phyloP scores from a whole-genome alignment of 2,113 vertebrate species.

The Herpetotheres cachinnans region DNA sequence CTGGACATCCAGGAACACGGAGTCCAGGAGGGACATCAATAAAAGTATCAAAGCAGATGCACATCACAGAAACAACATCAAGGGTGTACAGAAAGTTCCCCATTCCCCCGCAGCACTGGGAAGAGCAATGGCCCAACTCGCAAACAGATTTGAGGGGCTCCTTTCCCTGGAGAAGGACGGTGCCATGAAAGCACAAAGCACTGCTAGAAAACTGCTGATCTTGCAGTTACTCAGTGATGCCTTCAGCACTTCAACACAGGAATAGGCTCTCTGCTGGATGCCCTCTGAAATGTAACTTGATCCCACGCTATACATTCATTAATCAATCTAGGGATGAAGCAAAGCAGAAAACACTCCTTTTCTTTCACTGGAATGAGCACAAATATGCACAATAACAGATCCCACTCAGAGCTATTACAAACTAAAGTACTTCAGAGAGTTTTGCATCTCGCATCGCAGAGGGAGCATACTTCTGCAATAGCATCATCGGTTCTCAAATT shows the following conservation, averaged over 20 bases:
- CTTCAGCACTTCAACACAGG: not conserved
- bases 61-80: not conserved
- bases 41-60: not conserved
- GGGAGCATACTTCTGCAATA: constrained; percentile 55
- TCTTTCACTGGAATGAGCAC: constrained; percentile 4
- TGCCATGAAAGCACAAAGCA: not conserved
- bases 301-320: not conserved
- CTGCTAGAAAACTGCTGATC: constrained; percentile 25
- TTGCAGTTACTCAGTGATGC: not conserved
- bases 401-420: constrained; percentile 8
- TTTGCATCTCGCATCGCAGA: constrained; percentile 1
- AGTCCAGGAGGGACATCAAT: not conserved
- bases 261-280: constrained; percentile 12
- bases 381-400: constrained; percentile 47
- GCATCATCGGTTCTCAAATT: constrained; percentile 40
- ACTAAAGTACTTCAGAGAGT: not conserved
- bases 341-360: not conserved
- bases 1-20: not conserved
- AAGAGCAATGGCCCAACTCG: not conserved
- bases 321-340: constrained; percentile 1
- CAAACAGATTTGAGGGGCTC: not conserved
- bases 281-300: constrained; percentile 27
- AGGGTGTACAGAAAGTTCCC: not conserved
- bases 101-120: rapidly evolving
- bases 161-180: not conserved